Conservation (phyloP, 2,888 invertebrate genomes). For the Heliconius erato region DNA sequence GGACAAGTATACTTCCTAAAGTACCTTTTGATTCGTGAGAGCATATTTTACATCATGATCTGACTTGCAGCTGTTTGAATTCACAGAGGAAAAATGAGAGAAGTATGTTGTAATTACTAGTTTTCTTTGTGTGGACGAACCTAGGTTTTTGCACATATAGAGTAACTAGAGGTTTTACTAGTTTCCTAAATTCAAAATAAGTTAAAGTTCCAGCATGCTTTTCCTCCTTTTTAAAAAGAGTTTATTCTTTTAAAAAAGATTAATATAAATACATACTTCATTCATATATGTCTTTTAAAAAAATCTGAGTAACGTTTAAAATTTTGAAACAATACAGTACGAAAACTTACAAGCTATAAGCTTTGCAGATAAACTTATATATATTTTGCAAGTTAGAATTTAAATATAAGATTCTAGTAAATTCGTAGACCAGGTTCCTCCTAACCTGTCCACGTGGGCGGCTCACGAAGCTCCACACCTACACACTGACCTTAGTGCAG, state of each 20-base stretch:
- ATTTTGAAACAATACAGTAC: background rate
- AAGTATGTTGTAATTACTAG: background rate
- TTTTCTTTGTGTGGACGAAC: background rate
- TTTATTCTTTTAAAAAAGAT: too few relatives aligned
- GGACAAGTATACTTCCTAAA: slow-evolving; percentile 28
- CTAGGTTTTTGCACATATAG: background rate
- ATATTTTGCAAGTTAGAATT: slow-evolving; percentile 20
- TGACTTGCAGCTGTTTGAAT: slow-evolving; percentile 54
- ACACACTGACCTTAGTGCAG: slow-evolving; percentile 72
- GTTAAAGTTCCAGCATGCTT: too few relatives aligned
- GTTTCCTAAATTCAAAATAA: too few relatives aligned
- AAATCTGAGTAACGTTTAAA: background rate
- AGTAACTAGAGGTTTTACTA: too few relatives aligned
- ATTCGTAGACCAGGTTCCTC: slow-evolving; percentile 55
- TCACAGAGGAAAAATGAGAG: slow-evolving; percentile 28
- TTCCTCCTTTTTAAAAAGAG: too few relatives aligned
- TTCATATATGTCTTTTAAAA: background rate
- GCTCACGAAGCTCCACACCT: slow-evolving; percentile 66
- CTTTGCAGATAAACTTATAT: background rate
- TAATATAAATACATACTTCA: too few relatives aligned
- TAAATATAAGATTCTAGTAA: slow-evolving; percentile 44
- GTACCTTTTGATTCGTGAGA: slow-evolving; percentile 47
- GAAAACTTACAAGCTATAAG: background rate
- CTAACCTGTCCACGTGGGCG: slow-evolving; percentile 77
- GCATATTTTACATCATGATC: slow-evolving; percentile 50